phyloP scores from a whole-genome alignment of 2,888 invertebrate genomes.

The Entomobrya multifasciata region DNA sequence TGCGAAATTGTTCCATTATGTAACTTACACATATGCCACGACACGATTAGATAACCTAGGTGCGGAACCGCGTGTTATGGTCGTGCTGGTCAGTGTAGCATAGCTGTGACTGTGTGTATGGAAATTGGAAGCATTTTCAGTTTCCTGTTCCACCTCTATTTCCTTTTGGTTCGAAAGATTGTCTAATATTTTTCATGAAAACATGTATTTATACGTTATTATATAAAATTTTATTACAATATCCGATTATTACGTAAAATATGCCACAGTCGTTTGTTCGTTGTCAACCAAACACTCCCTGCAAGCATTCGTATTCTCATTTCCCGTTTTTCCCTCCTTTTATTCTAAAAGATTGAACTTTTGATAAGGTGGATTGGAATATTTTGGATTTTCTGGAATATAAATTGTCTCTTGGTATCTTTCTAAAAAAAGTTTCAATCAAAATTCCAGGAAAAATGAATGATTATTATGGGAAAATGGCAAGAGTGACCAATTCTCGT shows the following conservation, averaged over 20 bases:
- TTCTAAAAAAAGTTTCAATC: background rate
- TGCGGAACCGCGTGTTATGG: background rate
- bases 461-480: background rate
- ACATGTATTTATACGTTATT: background rate
- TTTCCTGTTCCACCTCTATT: conserved; percentile 34
- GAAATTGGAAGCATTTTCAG: conserved; percentile 39
- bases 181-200: background rate
- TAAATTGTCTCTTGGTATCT: conserved; percentile 3
- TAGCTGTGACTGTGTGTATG: background rate
- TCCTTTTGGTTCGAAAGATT: background rate
- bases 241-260: background rate
- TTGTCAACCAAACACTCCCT: background rate
- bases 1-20: too few species aligned
- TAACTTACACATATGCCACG: background rate
- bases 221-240: background rate
- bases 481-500: too few species aligned
- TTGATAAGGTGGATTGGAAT: background rate
- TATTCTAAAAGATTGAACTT: background rate
- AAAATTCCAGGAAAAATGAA: conserved; percentile 30
- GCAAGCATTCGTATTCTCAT: background rate
- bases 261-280: background rate
- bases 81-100: conserved; percentile 10
- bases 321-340: background rate
- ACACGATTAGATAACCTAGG: background rate
- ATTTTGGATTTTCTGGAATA: background rate